Evolutionary conservation across 2,797 vertebrate species (phyloP), one percentile per base, ranked within the genome.

Genomic region (Channallabes apus): DNA sequence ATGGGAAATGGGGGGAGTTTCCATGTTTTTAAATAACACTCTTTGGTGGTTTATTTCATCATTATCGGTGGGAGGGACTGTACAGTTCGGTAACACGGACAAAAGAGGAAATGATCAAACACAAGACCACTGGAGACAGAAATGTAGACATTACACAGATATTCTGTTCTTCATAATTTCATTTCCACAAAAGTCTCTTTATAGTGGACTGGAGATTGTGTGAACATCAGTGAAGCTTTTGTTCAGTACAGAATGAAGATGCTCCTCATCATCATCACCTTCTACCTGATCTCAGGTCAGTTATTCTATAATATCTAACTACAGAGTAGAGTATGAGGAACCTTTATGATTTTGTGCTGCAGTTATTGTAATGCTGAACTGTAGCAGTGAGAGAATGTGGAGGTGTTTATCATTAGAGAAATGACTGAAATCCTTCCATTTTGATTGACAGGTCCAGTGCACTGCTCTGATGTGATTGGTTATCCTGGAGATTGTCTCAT

Each of bases 171-270:
- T 38, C 38, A 38, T 38, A 38, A 38, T 38, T 38, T 38, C 38
- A 38, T 73, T 67, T 90, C 88, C 78, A 84, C 88, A 80, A 84
- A 68, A 8, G 2, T 77, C 7, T 54, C 20, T 1, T 11, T 32
- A 59, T 46, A 56, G 15, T 27, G 27, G 20, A 18, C 17, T 9
- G 0, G 4, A 38, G 38, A 6, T 38, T 38, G 38, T 1, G 1
- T 38, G 38, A 38, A 38, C 38, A 38, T 6, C 38, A 38, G 38
- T 38, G 38, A 38, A 6, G 4, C 4, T 38, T 38, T 38, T 6
- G 38, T 38, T 38, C 38, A 38, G 38, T 38, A 6, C 4, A 38
- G 38, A 38, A 38, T 38, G 38, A 38, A 38, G 38, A 38, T 5
- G 38, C 38, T 38, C 4, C 54, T 56, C 54, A 6, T 79, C 75